Evolutionary conservation across 2,113 vertebrate species (phyloP).

Genomic region (Aphelocoma coerulescens): DNA sequence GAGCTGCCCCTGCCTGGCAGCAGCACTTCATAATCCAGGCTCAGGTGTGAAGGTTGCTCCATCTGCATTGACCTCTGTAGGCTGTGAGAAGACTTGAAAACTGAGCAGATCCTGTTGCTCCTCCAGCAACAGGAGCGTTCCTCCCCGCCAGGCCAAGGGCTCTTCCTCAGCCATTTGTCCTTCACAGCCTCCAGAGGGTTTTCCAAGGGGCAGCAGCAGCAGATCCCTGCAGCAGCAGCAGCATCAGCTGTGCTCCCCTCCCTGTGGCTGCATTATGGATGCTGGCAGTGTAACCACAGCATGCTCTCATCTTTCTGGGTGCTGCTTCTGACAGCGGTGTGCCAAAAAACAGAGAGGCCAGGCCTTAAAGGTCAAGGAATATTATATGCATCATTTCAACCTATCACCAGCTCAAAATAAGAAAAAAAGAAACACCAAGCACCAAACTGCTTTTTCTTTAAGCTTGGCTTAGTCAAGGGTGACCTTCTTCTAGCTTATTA

Average conservation of each 20-base stretch:
- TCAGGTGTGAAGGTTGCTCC: background rate
- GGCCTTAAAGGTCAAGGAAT: slow-evolving; percentile 10
- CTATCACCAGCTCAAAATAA: background rate
- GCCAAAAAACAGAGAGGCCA: background rate
- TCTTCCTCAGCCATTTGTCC: background rate
- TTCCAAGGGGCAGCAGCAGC: background rate
- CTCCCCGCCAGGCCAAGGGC: background rate
- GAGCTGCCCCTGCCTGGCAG: background rate
- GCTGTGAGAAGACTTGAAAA: background rate
- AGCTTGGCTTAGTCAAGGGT: background rate
- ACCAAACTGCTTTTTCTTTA: background rate
- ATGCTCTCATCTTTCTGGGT: background rate
- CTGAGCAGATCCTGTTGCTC: background rate
- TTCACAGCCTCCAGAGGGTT: background rate
- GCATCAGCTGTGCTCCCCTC: background rate
- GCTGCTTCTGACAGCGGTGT: background rate
- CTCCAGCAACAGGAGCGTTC: background rate
- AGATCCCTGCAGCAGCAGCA: background rate
- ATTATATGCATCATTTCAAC: background rate
- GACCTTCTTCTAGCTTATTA: background rate
- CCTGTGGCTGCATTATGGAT: background rate
- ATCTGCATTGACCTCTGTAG: background rate
- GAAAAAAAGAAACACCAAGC: background rate
- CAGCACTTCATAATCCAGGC: background rate
- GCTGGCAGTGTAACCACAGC: background rate